Base-by-base conservation (phyloP, 2,888 invertebrate genomes). In the Oscheius sp. region DNA sequence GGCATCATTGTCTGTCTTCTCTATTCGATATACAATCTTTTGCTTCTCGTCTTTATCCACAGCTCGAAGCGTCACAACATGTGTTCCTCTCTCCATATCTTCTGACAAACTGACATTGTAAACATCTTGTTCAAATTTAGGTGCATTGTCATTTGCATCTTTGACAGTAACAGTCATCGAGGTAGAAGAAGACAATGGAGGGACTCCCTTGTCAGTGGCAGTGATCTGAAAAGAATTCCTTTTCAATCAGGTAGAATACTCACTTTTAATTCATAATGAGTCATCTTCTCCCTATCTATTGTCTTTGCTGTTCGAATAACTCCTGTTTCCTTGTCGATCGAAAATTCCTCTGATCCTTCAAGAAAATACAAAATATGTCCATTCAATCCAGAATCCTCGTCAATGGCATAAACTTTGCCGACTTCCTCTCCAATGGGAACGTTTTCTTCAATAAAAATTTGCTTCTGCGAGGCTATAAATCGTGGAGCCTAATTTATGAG, bases 381-480 rank as follows among this genome's bases (percentile, higher is more conserved):
- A 70, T 80, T 80, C 2, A 61, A 89, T 0, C 95, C 95, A 87
- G 94, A 94, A 83, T 97, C 98, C 0, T 93, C 92, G 86, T 98
- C 98, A 86, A 94, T 95, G 0, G 97, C 97, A 89, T 95, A 95
- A 0, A 97, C 91, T 72, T 92, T 89, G 26, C 95, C 91, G 36
- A 97, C 92, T 80, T 93, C 94, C 84, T 92, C 93, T 9, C 94
- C 94, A 0, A 92, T 88, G 0, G 93, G 91, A 1, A 94, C 93
- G 86, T 92, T 93, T 87, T 98, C 97, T 44, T 93, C 91, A 2
- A 97, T 93, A 0, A 93, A 92, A 86, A 95, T 95, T 89, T 94
- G 94, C 86, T 95, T 94, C 41, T 93, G 90, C 0, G 92, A 92
- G 0, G 94, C 93, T 86, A 94, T 94, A 88, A 97, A 96, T 28